Percentiles rank a stretch among this genome's conserved stretches.
Evolutionary conservation across 2,888 invertebrate genomes (phyloP).

Genomic region (Eupelmus urozonus): DNA sequence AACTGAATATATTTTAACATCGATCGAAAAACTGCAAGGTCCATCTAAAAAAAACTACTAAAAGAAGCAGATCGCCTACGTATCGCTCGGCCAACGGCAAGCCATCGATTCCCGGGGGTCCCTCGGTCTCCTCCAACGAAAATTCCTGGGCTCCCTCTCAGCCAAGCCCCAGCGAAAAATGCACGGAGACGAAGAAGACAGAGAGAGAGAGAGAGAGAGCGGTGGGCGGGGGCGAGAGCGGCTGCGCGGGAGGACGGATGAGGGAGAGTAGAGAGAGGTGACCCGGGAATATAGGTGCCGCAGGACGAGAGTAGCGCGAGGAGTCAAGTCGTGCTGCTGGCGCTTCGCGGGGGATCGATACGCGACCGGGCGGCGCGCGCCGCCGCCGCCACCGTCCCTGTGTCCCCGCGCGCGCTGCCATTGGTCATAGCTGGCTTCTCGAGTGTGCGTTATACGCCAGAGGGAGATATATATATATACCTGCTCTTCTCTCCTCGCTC

Average conservation of each 20-base stretch:
- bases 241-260: slow-evolving; percentile 68
- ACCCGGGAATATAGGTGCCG: slow-evolving; percentile 67
- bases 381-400: too few relatives aligned
- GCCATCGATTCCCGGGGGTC: slow-evolving; percentile 41
- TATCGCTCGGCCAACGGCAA: too few relatives aligned
- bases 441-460: too few relatives aligned
- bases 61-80: too few relatives aligned
- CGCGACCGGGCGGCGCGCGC: slow-evolving; percentile 61
- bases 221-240: slow-evolving; percentile 20
- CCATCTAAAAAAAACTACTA: too few relatives aligned
- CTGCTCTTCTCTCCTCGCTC: slow-evolving; percentile 63
- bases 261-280: too few relatives aligned
- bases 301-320: slow-evolving; percentile 45
- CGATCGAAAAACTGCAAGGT: too few relatives aligned
- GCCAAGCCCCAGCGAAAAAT: neutral
- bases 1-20: too few relatives aligned
- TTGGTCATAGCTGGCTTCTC: slow-evolving; percentile 74
- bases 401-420: slow-evolving; percentile 75
- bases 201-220: slow-evolving; percentile 57
- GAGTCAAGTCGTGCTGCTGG: slow-evolving; percentile 36
- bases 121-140: too few relatives aligned
- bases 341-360: slow-evolving; percentile 70
- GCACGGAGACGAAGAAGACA: neutral
- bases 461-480: slow-evolving; percentile 67
- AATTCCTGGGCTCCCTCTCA: too few relatives aligned